phyloP scores from a whole-genome alignment of 2,888 invertebrate genomes.

The Andrena bucephala region DNA sequence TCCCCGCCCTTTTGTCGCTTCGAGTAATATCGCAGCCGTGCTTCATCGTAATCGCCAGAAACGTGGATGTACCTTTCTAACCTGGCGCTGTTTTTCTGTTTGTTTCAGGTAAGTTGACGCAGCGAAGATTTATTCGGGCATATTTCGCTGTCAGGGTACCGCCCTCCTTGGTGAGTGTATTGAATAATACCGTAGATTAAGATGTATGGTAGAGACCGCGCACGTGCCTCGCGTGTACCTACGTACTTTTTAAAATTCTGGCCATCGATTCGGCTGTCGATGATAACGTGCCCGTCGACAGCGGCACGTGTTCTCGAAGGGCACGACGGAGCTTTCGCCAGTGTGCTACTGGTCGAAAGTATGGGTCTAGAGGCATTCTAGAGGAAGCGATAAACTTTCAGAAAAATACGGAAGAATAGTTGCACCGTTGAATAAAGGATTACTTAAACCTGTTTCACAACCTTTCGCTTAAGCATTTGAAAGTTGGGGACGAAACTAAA shows the following conservation, averaged over 20 bases:
- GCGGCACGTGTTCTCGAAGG: not conserved
- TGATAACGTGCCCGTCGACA: not conserved
- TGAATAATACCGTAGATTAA: not conserved
- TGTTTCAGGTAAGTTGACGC: constrained; percentile 77
- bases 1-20: constrained; percentile 1
- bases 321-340: too few species aligned
- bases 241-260: not conserved
- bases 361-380: too few species aligned
- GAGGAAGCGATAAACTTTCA: constrained; percentile 8
- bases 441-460: not conserved
- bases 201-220: not conserved
- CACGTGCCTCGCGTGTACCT: not conserved
- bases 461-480: not conserved
- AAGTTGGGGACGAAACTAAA: not conserved
- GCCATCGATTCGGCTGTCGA: not conserved
- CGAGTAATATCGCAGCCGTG: constrained; percentile 26
- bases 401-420: too few species aligned
- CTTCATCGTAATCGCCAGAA: constrained; percentile 26
- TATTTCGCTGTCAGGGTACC: constrained; percentile 9
- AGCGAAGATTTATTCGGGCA: constrained; percentile 26
- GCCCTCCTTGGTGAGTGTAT: constrained; percentile 37
- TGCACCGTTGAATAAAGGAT: too few species aligned
- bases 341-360: too few species aligned
- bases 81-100: constrained; percentile 45
- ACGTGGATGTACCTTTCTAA: constrained; percentile 14